These are phyloP conservation scores for Hirudinaria manillensis DNA, from an alignment of 2,888 invertebrate genomes.

Conservation along the genomic window DNA sequence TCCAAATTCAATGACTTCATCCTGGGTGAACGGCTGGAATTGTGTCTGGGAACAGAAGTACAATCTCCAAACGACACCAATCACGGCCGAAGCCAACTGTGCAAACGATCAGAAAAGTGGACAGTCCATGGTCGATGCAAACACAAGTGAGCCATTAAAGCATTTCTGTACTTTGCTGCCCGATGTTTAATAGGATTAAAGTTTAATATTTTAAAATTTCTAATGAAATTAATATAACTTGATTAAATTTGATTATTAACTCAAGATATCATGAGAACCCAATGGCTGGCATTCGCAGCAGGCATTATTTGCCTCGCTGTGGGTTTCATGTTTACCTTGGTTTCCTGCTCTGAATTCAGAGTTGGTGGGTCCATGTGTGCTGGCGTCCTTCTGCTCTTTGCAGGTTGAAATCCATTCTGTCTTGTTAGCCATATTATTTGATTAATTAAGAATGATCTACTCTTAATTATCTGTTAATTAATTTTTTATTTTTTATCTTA, in stretches of 20 bases:
- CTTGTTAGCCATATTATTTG: too few species aligned
- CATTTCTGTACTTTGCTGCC: background rate
- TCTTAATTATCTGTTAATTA: too few species aligned
- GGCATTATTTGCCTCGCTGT: conserved; percentile 4
- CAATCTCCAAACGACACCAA: conserved; percentile 20
- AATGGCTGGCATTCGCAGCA: conserved; percentile 22
- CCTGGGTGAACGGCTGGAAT: background rate
- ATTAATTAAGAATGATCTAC: too few species aligned
- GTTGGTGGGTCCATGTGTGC: conserved; percentile 16
- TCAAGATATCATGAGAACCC: conserved; percentile 25
- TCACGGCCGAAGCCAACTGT: conserved; percentile 19
- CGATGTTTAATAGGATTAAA: background rate
- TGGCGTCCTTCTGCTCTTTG: background rate
- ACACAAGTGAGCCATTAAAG: conserved; percentile 11
- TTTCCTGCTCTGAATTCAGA: background rate
- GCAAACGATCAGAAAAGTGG: background rate
- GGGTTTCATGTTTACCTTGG: background rate
- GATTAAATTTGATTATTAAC: background rate
- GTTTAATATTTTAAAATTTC: background rate
- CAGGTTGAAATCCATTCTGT: background rate
- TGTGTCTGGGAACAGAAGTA: conserved; percentile 29
- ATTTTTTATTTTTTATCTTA: too few species aligned
- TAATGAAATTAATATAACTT: background rate
- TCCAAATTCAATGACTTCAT: background rate
- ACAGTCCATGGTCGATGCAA: conserved; percentile 3